Conservation (phyloP, 2,113 vertebrate genomes). For the Cathartes aura region DNA sequence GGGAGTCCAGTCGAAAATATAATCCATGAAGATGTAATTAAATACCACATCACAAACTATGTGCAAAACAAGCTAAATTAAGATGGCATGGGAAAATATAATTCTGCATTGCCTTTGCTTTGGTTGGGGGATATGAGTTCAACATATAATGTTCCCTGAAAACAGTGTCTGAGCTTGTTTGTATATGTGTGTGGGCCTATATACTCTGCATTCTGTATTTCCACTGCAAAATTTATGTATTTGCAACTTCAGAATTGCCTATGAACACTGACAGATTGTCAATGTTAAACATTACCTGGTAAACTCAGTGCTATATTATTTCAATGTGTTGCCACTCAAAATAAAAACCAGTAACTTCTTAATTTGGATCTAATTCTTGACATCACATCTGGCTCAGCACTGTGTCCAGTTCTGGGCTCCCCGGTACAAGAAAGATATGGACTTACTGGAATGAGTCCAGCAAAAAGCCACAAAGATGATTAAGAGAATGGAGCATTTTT, state of each 20-base stretch:
- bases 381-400: neutral
- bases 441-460: neutral
- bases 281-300: neutral
- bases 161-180: neutral
- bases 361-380: neutral
- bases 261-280: neutral
- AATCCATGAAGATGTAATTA: constrained; percentile 19
- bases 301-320: neutral
- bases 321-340: neutral
- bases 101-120: neutral
- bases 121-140: neutral
- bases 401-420: neutral
- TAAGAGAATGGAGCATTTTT: neutral
- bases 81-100: neutral
- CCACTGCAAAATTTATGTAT: neutral
- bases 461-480: neutral
- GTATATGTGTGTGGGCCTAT: neutral
- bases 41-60: constrained; percentile 31
- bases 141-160: neutral
- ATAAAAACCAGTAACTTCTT: neutral
- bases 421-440: neutral
- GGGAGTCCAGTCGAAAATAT: neutral
- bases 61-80: neutral
- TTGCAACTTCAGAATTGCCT: neutral
- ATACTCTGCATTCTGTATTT: neutral